A percentile compares a stretch with the other conserved stretches of the same genome.
Evolutionary conservation across 2,888 invertebrate species (phyloP).

Genomic region (Cyclophora punctaria): DNA sequence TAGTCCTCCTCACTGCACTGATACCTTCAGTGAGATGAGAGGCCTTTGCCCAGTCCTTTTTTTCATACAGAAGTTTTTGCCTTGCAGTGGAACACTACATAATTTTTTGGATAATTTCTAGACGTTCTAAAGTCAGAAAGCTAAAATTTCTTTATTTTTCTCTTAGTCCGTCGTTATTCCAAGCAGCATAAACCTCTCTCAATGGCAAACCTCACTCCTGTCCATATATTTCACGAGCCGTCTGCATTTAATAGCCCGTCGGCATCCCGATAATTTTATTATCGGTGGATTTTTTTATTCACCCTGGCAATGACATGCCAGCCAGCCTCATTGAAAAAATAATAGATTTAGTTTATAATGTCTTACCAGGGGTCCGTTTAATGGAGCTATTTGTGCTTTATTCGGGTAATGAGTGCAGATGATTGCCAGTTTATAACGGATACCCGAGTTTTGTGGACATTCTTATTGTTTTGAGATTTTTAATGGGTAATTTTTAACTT

Average conservation of each 20-base stretch:
- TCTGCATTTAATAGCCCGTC: conserved; percentile 69
- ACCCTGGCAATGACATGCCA: conserved; percentile 49
- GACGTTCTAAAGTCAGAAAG: too few relatives aligned
- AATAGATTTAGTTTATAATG: conserved; percentile 46
- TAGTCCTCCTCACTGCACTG: too few relatives aligned
- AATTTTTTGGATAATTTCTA: too few relatives aligned
- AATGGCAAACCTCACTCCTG: conserved; percentile 22
- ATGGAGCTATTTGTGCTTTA: conserved; percentile 23
- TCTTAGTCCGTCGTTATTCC: conserved; percentile 5
- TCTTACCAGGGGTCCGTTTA: conserved; percentile 38
- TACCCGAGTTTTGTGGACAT: conserved; percentile 17
- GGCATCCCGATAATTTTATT: conserved; percentile 72
- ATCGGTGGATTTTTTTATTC: conserved; percentile 60
- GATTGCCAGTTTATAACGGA: conserved; percentile 33
- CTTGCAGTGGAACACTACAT: too few relatives aligned
- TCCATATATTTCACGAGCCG: conserved; percentile 65
- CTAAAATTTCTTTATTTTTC: background rate
- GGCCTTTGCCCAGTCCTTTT: too few relatives aligned
- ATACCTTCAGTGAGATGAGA: too few relatives aligned
- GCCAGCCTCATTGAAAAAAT: conserved; percentile 52
- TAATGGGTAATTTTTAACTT: conserved; percentile 14
- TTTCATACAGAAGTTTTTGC: too few relatives aligned
- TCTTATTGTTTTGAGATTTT: conserved; percentile 19
- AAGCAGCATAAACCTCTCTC: conserved; percentile 2
- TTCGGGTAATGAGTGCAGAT: conserved; percentile 31